Percentiles rank a stretch among this genome's conserved stretches.
phyloP scores from a whole-genome alignment of 2,888 invertebrate genomes.

The Strigamia transsilvanica region DNA sequence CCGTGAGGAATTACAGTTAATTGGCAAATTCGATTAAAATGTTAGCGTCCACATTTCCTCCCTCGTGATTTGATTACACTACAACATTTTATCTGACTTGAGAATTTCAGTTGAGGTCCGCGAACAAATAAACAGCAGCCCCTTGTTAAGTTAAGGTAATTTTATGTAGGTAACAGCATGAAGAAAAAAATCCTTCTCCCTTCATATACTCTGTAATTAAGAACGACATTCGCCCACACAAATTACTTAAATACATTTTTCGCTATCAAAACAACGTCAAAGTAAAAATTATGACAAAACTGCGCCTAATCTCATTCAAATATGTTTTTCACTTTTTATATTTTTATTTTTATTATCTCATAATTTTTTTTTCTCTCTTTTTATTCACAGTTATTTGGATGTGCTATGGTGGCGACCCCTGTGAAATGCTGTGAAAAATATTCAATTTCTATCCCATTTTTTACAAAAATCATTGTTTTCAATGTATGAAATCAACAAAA shows the following conservation, averaged over 20 bases:
- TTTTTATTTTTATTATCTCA: neutral
- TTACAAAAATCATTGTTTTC: neutral
- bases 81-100: conserved; percentile 34
- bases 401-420: neutral
- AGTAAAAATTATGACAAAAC: conserved; percentile 10
- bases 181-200: neutral
- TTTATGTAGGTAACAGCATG: neutral
- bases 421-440: neutral
- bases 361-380: conserved; percentile 1
- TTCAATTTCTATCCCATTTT: neutral
- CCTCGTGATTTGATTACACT: conserved; percentile 14
- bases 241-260: conserved; percentile 33
- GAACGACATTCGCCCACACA: conserved; percentile 22
- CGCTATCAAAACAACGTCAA: neutral
- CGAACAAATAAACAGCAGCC: conserved; percentile 18
- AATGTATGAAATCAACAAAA: neutral
- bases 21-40: conserved; percentile 38
- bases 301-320: neutral
- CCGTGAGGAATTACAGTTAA: conserved; percentile 2
- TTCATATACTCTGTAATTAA: conserved; percentile 21
- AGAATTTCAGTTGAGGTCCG: conserved; percentile 20
- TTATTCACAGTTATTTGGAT: neutral
- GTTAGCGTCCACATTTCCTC: conserved; percentile 34
- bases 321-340: too few species aligned
- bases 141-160: neutral